Base-by-base conservation (phyloP, 2,888 invertebrate genomes). In the Drosophila picticornis region DNA sequence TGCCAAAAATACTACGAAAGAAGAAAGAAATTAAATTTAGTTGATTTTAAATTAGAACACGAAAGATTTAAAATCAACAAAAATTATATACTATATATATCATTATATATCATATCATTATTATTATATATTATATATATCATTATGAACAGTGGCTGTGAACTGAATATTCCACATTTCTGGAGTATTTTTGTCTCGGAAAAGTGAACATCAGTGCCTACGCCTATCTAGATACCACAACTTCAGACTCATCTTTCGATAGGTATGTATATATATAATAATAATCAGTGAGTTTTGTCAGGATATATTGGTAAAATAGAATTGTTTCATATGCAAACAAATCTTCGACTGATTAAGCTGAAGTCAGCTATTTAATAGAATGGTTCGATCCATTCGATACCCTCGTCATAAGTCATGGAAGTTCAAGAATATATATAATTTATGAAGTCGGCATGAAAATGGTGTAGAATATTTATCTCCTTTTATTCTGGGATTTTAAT, bases 391-490 rank as follows among this genome's bases (percentile, higher is more conserved):
- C 6, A 11, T 6, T 40, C 40, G n/a, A 40, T 10, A 10, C 0
- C n/a, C n/a, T 10, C 0, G 10, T n/a, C 40, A n/a, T n/a, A 11
- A n/a, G 0, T 10, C 10, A 40, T 0, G 40, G n/a, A 40, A 22
- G 11, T 40, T 43, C 43, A 46, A 46, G 13, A 22, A 46, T 13
- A 13, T 46, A 43, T 43, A 43, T 22, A 1, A 13, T 6, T 13
- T 13, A 13, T 6, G 1, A 43, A 43, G n/a, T 22, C 1, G 3
- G 6, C 22, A 43, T 6, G 2, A 40, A 40, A 40, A 40, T 43
- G 11, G 6, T 0, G 0, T 0, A 2, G 22, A 43, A 3, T 43
- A 7, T 13, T 22, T 7, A 22, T 46, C 13, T 0, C 0, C 2
- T 7, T 0, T n/a, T 22, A n/a, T 40, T n/a, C 16, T 36, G 2